Conservation (phyloP, 2,888 invertebrate genomes). For the Erebia aethiops region DNA sequence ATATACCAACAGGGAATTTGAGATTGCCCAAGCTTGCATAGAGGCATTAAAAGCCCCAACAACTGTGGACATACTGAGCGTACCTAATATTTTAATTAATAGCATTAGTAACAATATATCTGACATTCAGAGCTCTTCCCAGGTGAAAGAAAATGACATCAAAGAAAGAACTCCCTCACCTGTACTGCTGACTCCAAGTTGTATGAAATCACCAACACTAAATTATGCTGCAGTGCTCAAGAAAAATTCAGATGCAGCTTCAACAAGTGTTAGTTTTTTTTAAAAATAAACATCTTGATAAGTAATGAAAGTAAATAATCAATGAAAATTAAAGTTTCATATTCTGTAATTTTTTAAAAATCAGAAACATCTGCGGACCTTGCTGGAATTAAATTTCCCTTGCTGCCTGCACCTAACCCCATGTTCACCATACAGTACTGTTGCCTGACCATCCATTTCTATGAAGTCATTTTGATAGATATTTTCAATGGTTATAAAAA, state of each 20-base stretch:
- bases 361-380: background rate
- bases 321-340: background rate
- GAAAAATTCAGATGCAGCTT: conserved; percentile 56
- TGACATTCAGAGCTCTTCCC: conserved; percentile 52
- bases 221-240: conserved; percentile 72
- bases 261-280: conserved; percentile 65
- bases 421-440: too few relatives aligned
- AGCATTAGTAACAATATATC: conserved; percentile 52
- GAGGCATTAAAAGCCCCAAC: conserved; percentile 64
- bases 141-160: conserved; percentile 52
- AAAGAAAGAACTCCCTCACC: conserved; percentile 58
- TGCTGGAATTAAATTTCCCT: background rate
- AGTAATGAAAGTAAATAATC: background rate
- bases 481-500: too few relatives aligned
- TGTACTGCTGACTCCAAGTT: conserved; percentile 50
- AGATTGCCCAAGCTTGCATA: conserved; percentile 72
- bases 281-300: background rate
- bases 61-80: conserved; percentile 61
- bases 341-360: background rate
- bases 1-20: conserved; percentile 59
- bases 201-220: conserved; percentile 52
- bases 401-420: too few relatives aligned
- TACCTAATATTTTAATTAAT: conserved; percentile 57
- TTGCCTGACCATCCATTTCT: too few relatives aligned
- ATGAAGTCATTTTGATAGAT: too few relatives aligned